Conservation (phyloP, 2,113 vertebrate genomes). For the Rhegmatorhina hoffmannsi region DNA sequence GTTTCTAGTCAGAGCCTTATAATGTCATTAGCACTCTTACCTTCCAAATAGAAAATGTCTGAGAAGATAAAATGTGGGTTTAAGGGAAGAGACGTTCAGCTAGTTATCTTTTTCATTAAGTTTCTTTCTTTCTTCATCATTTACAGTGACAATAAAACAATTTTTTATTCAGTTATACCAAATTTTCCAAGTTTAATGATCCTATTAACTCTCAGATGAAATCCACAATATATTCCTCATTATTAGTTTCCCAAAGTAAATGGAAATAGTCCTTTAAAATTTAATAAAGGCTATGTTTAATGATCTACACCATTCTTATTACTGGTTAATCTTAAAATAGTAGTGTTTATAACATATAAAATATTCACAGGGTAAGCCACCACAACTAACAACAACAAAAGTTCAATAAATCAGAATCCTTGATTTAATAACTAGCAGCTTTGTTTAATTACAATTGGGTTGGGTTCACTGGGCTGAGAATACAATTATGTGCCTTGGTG, state of each 20-base stretch:
- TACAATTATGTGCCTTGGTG: background rate
- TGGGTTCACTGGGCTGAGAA: background rate
- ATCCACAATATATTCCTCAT: slow-evolving; percentile 18
- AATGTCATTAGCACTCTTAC: background rate
- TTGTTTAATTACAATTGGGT: background rate
- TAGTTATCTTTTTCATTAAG: background rate
- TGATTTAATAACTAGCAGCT: slow-evolving; percentile 11
- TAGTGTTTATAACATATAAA: background rate
- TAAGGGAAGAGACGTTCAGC: background rate
- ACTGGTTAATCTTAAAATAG: slow-evolving; percentile 26
- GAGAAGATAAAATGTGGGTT: background rate
- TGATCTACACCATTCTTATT: background rate
- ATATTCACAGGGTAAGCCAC: background rate
- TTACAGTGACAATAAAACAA: slow-evolving; percentile 34
- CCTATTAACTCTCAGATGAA: slow-evolving; percentile 36
- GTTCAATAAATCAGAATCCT: background rate
- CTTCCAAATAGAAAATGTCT: background rate
- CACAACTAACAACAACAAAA: background rate
- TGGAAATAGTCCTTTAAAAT: slow-evolving; percentile 50
- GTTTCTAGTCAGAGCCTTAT: background rate
- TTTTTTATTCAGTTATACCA: slow-evolving; percentile 26
- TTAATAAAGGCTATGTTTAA: slow-evolving; percentile 5
- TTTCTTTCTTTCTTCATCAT: slow-evolving; percentile 25
- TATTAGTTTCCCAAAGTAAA: slow-evolving; percentile 51
- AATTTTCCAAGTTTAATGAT: slow-evolving; percentile 22